These are phyloP conservation scores for Ovis aries DNA, from an alignment of 2,113 vertebrate species.

Conservation along the genomic window ARS-UI_Ramb_v3.0 NC_056073.1:27691001-27691500, in stretches of 20 bases:
- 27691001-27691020: too few relatives aligned
- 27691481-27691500: background rate
- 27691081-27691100: too few relatives aligned
- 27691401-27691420: rapidly evolving
- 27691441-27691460: background rate
- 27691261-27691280: too few relatives aligned
- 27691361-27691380: background rate
- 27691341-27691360: background rate
- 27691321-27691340: background rate
- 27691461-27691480: rapidly evolving
- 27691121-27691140: too few relatives aligned
- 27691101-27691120: too few relatives aligned
- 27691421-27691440: background rate
- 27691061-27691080: rapidly evolving
- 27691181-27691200: rapidly evolving
- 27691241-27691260: background rate
- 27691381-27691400: background rate
- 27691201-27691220: too few relatives aligned
- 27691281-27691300: too few relatives aligned
- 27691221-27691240: background rate
- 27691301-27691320: background rate
- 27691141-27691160: too few relatives aligned
- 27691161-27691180: background rate
- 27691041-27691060: rapidly evolving
- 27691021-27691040: too few relatives aligned